Percentiles rank a stretch among this genome's conserved stretches.
Conservation (phyloP, 2,888 invertebrate genomes). For the Willowsia nigromaculata region DNA sequence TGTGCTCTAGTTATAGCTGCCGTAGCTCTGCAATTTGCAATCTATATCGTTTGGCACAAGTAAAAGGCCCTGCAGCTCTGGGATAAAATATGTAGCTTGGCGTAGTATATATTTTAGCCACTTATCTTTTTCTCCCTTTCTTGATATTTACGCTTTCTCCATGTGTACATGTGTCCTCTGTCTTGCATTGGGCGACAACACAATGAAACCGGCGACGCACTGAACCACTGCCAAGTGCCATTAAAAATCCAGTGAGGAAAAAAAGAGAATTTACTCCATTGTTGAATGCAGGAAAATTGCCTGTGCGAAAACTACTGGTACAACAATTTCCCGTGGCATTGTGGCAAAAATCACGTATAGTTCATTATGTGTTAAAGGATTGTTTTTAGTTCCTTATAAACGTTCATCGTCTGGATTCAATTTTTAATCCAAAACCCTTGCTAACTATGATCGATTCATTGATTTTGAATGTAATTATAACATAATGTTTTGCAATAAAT, state of each 20-base stretch:
- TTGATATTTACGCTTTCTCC: conserved; percentile 22
- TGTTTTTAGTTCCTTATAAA: no score
- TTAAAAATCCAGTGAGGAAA: conserved; percentile 23
- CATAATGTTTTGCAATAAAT: no score
- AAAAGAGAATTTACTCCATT: background rate
- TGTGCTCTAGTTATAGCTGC: background rate
- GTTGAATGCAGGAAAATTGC: no score
- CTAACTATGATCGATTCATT: no score
- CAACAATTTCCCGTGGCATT: no score
- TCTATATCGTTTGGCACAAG: conserved; percentile 39
- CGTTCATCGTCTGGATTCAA: no score
- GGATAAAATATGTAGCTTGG: background rate
- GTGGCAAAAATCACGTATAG: no score
- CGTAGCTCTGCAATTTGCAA: background rate
- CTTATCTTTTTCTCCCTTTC: background rate
- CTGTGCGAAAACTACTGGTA: no score
- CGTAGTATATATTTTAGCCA: background rate
- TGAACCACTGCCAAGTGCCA: conserved; percentile 57
- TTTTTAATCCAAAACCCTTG: no score
- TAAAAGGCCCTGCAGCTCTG: conserved; percentile 17
- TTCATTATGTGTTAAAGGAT: no score
- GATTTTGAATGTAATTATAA: no score
- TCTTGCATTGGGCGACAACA: background rate
- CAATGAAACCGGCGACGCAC: conserved; percentile 46
- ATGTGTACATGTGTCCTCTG: background rate